Percentiles rank a stretch among this genome's conserved stretches.
Conservation (phyloP, 2,797 vertebrate species). For the Choloepus didactylus region DNA sequence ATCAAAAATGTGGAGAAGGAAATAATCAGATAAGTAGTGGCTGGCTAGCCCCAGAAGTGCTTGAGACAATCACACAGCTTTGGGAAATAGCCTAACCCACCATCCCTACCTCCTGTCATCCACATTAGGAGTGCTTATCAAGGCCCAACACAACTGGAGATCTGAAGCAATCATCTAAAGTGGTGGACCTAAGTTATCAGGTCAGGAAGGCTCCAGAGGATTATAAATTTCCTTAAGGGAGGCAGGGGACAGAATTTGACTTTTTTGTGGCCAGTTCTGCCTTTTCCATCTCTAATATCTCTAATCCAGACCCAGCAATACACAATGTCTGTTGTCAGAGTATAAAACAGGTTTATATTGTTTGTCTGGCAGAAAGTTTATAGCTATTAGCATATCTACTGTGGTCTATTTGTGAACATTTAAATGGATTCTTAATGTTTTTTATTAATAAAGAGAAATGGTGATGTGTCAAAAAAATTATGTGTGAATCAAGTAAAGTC, state of each 20-base stretch:
- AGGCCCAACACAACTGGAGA: background rate
- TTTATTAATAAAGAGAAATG: conserved; percentile 56
- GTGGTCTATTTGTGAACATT: conserved; percentile 28
- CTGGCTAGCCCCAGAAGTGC: background rate
- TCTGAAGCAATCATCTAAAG: conserved; percentile 32
- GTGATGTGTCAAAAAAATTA: conserved; percentile 35
- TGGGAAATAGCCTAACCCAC: background rate
- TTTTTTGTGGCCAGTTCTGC: conserved; percentile 8
- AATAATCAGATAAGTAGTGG: conserved; percentile 27
- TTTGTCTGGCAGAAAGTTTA: conserved; percentile 59
- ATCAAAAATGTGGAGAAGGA: conserved; percentile 77
- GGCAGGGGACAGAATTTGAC: background rate
- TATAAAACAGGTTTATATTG: conserved; percentile 38
- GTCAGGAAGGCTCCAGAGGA: conserved; percentile 56
- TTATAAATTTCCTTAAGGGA: background rate
- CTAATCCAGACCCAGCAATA: background rate
- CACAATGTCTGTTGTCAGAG: background rate
- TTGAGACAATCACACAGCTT: conserved; percentile 15
- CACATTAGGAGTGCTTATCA: background rate
- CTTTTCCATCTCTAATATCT: conserved; percentile 26
- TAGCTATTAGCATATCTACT: background rate
- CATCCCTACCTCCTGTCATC: background rate
- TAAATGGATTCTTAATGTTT: conserved; percentile 22
- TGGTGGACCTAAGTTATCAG: conserved; percentile 55
- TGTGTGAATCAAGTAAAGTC: background rate